Conservation (phyloP, 2,888 invertebrate genomes). For the Theristus sp. region DNA sequence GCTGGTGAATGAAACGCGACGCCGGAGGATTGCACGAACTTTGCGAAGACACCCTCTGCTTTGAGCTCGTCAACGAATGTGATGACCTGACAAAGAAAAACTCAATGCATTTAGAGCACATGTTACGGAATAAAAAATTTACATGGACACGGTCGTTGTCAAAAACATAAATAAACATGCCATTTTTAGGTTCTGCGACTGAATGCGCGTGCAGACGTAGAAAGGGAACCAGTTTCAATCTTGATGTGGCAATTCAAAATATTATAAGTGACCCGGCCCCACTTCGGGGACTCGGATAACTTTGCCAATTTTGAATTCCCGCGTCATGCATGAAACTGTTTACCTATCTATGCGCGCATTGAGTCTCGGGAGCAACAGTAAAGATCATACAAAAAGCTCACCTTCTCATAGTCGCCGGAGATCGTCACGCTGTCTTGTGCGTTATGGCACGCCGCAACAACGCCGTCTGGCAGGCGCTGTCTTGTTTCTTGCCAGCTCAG, state of each 20-base stretch:
- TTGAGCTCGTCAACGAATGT: conserved; percentile 1
- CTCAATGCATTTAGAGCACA: no score
- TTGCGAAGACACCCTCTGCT: conserved; percentile 58
- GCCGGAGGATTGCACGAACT: conserved; percentile 60
- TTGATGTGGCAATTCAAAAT: no score
- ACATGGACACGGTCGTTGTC: neutral
- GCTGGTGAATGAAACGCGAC: conserved; percentile 77
- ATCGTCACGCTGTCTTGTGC: conserved; percentile 72
- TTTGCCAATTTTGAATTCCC: no score
- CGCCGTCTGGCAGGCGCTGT: conserved; percentile 50
- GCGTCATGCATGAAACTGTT: no score
- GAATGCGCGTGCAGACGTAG: no score
- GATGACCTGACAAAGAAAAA: neutral
- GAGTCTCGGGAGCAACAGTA: no score
- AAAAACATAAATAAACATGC: neutral
- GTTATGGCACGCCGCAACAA: conserved; percentile 77
- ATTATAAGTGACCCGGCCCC: no score
- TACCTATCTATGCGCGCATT: no score
- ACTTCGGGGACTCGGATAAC: no score
- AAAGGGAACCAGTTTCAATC: no score
- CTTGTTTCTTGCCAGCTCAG: conserved; percentile 61
- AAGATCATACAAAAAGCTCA: no score
- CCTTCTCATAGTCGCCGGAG: conserved; percentile 43
- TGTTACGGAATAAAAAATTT: neutral
- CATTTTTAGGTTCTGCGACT: no score